phyloP scores from a whole-genome alignment of 2,888 invertebrate species.

The Troides helena region DNA sequence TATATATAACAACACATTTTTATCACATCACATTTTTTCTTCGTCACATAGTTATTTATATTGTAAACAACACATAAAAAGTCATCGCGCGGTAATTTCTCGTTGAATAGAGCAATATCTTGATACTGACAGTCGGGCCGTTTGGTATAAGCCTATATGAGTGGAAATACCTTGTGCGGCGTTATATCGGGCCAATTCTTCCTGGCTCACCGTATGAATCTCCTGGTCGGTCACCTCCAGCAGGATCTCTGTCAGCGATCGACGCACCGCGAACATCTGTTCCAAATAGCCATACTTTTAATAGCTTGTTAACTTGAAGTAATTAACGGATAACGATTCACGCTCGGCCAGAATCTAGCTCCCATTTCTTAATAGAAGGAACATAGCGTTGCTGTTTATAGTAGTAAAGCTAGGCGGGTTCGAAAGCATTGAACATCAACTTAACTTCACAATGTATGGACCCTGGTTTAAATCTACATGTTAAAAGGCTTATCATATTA shows the following conservation, averaged over 20 bases:
- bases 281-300: background rate
- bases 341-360: too few species aligned
- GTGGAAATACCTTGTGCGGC: slow-evolving; percentile 89
- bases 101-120: slow-evolving; percentile 52
- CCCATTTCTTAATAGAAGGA: too few species aligned
- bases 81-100: slow-evolving; percentile 61
- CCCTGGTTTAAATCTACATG: too few species aligned
- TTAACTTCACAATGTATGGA: too few species aligned
- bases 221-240: slow-evolving; percentile 96
- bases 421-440: too few species aligned
- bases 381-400: too few species aligned
- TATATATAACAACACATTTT: slow-evolving; percentile 42
- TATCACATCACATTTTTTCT: slow-evolving; percentile 54
- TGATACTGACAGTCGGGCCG: slow-evolving; percentile 52
- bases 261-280: slow-evolving; percentile 93
- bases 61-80: slow-evolving; percentile 54
- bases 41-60: slow-evolving; percentile 35
- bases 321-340: too few species aligned
- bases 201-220: slow-evolving; percentile 90
- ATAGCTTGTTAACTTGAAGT: too few species aligned
- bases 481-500: too few species aligned
- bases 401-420: too few species aligned
- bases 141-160: slow-evolving; percentile 60
- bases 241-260: slow-evolving; percentile 94
- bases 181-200: slow-evolving; percentile 90